Evolutionary conservation across 30 jellyfish, hydroid and myxozoan genomes (phyloP).

Genomic region (Aurelia sp.): DNA sequence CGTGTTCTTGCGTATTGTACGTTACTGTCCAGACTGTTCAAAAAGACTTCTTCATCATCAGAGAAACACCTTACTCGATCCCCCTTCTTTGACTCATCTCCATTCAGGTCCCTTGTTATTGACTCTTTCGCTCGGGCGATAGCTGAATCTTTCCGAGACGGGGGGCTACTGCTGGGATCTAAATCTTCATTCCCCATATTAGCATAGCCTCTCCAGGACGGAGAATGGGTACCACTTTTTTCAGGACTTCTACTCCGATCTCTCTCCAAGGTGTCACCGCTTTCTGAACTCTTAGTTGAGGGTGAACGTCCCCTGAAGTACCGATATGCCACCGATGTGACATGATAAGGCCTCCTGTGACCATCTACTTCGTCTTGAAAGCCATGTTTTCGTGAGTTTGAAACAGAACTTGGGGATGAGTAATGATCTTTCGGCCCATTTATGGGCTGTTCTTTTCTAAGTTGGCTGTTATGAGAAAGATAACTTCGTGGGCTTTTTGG

Average conservation of each 20-base stretch:
- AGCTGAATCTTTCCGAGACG: too few species aligned
- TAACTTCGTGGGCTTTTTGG: too few species aligned
- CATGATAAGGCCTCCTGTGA: constrained; percentile 44
- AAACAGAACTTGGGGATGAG: too few species aligned
- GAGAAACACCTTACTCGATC: constrained; percentile 6
- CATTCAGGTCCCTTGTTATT: not conserved
- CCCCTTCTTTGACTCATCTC: constrained; percentile 4
- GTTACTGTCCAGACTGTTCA: not conserved
- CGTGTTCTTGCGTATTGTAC: constrained; percentile 4
- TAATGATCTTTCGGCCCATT: too few species aligned
- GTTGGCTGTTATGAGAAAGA: too few species aligned
- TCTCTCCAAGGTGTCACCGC: not conserved
- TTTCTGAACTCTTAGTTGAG: not conserved
- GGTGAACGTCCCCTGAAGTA: constrained; percentile 48
- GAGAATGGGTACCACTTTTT: not conserved
- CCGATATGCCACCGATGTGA: constrained; percentile 60
- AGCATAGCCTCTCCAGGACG: too few species aligned
- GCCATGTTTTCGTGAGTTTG: not conserved
- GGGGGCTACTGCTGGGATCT: too few species aligned
- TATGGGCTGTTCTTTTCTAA: too few species aligned
- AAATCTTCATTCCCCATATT: too few species aligned
- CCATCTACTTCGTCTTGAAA: constrained; percentile 27
- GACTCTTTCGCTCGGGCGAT: too few species aligned
- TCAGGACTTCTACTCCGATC: not conserved
- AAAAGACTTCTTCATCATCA: constrained; percentile 32